Evolutionary conservation across 1,140 invertebrate genomes (phyloP).

Genomic region (Cotesia glomerata): DNA sequence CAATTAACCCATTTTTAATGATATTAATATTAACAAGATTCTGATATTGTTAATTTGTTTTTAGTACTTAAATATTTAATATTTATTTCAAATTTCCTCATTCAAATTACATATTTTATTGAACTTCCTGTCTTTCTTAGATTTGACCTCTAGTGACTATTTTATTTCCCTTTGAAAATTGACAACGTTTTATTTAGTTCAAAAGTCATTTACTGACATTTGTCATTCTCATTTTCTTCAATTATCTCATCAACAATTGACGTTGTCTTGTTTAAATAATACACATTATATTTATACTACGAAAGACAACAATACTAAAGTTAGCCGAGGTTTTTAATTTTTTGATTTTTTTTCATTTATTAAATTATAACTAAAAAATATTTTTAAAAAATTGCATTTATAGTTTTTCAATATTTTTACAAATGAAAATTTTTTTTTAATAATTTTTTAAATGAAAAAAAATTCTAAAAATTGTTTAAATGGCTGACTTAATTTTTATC

Average conservation of each 20-base stretch:
- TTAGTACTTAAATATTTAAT: neutral
- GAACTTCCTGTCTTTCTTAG: constrained; percentile 11
- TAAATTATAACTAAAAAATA: no score
- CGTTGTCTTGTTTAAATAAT: neutral
- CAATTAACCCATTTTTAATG: constrained; percentile 17
- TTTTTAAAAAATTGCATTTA: no score
- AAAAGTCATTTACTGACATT: constrained; percentile 13
- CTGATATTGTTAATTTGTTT: neutral
- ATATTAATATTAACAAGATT: neutral
- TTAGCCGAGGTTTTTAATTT: no score
- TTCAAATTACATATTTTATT: constrained; percentile 18
- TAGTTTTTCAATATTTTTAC: no score
- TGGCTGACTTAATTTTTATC: no score
- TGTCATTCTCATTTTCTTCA: constrained; percentile 10
- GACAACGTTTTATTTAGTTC: neutral
- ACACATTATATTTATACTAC: neutral
- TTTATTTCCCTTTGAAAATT: constrained; percentile 7
- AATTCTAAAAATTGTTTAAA: no score
- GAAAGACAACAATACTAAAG: neutral
- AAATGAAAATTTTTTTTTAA: no score
- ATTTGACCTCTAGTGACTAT: no score
- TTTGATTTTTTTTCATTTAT: no score
- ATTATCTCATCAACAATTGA: constrained; percentile 5
- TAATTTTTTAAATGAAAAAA: no score
- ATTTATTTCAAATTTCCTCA: constrained; percentile 13